Percentiles rank a stretch among this genome's conserved stretches.
These are phyloP conservation scores for Caiman crocodilus DNA, from an alignment of 2,797 vertebrate genomes.

Conservation along the genomic window DNA sequence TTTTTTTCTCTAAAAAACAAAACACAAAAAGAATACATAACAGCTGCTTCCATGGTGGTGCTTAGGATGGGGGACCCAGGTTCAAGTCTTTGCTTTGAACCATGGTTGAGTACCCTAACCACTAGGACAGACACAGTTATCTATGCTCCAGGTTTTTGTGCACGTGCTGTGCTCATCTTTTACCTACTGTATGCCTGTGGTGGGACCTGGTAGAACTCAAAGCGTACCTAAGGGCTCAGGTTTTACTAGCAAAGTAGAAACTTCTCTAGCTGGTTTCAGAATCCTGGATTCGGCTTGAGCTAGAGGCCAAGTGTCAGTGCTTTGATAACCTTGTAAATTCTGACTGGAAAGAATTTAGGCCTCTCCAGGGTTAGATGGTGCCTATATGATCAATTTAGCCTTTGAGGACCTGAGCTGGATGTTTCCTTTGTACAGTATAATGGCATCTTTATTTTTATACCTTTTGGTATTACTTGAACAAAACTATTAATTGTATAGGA, in stretches of 20 bases:
- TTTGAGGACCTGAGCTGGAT: neutral
- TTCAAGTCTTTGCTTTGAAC: no score
- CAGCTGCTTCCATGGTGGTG: no score
- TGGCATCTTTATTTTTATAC: neutral
- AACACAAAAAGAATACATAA: no score
- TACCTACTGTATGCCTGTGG: neutral
- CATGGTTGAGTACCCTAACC: neutral
- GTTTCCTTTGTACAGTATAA: neutral
- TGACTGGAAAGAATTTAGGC: neutral
- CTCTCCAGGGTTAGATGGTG: neutral
- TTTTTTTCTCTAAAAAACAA: no score
- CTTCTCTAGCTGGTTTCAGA: neutral
- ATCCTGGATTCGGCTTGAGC: neutral
- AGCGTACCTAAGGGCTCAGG: fast-evolving
- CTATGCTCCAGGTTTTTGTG: neutral
- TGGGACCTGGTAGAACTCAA: neutral
- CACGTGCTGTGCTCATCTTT: neutral
- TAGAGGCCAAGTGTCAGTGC: fast-evolving
- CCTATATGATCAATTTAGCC: neutral
- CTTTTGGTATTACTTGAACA: no score
- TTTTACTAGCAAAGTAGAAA: neutral
- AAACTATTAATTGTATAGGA: no score
- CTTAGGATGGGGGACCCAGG: no score
- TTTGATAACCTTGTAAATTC: neutral
- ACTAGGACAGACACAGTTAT: neutral